Evolutionary conservation across 2,888 invertebrate genomes (phyloP), one percentile per base, ranked within the genome.

Genomic region (Theodoxus fluviatilis): DNA sequence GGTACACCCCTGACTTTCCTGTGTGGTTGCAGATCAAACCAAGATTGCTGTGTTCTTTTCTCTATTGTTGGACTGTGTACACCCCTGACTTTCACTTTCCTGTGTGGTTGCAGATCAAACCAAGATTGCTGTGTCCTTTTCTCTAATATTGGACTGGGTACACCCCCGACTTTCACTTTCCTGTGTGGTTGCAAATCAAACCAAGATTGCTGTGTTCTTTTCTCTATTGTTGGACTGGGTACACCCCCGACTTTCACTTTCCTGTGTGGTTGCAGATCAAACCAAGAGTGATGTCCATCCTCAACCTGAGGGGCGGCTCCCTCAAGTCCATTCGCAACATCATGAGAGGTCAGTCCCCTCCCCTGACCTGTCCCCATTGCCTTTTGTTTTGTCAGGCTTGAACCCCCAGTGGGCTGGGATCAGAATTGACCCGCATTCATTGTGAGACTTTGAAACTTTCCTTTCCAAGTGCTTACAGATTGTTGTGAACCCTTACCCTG

Each of bases 291-390:
- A 91, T 94, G 75, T 93, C 95, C 83, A 95, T 96, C 77, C 88
- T 98, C 59, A 95, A 95, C 79, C 90, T 96, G 79, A 90, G 96
- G 71, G 93, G 95, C 43, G 95, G 94, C 1, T 96, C 96, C 0
- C 90, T 96, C 79, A 96, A 96, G 89, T 94, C 94, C 7, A 95
- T 98, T 75, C 90, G 94, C 74, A 94, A 94, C 85, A 93, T 97
- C 61, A 95, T 97, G 94, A 90, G 96, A 90, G 94, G 94, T 94
- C 84, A 77, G 78, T 74, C n/a, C n/a, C n/a, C n/a, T n/a, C n/a
- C n/a, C n/a, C n/a, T n/a, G n/a, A n/a, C n/a, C n/a, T n/a, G n/a
- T n/a, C n/a, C n/a, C n/a, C n/a, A n/a, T n/a, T n/a, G n/a, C n/a
- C n/a, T n/a, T n/a, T n/a, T n/a, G n/a, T n/a, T n/a, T n/a, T n/a